phyloP scores from a whole-genome alignment of 2,113 vertebrate genomes.

The Jacana jacana region DNA sequence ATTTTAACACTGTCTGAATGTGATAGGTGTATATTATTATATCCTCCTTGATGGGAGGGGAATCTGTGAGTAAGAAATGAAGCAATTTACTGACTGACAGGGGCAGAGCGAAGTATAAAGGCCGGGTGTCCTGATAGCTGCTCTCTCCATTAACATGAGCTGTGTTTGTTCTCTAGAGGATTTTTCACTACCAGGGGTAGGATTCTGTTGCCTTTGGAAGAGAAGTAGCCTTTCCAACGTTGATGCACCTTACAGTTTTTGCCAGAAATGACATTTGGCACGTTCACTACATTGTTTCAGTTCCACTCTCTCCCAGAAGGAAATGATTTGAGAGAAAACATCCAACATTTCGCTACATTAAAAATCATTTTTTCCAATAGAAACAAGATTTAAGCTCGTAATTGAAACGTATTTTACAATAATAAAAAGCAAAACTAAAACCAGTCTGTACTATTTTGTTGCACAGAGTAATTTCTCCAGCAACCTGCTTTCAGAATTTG shows the following conservation, averaged over 20 bases:
- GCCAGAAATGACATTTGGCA: background rate
- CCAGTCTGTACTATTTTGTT: background rate
- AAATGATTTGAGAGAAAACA: background rate
- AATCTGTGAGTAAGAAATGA: background rate
- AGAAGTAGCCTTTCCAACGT: background rate
- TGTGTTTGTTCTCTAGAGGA: background rate
- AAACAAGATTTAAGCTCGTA: background rate
- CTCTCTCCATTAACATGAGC: background rate
- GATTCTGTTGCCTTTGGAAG: background rate
- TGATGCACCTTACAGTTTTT: background rate
- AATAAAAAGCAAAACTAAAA: background rate
- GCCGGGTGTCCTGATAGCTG: background rate
- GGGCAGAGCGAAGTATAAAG: background rate
- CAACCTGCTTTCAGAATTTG: background rate
- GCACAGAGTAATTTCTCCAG: background rate
- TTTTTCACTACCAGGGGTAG: background rate
- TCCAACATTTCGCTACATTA: background rate
- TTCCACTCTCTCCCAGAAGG: background rate
- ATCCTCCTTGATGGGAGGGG: background rate
- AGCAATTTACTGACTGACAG: conserved; percentile 11
- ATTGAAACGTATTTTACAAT: background rate
- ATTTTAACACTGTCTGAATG: background rate
- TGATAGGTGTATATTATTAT: background rate
- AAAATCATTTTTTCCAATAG: background rate
- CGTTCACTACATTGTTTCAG: background rate